Evolutionary conservation across 2,113 vertebrate species (phyloP).

Genomic region (Hemibagrus wyckioides): DNA sequence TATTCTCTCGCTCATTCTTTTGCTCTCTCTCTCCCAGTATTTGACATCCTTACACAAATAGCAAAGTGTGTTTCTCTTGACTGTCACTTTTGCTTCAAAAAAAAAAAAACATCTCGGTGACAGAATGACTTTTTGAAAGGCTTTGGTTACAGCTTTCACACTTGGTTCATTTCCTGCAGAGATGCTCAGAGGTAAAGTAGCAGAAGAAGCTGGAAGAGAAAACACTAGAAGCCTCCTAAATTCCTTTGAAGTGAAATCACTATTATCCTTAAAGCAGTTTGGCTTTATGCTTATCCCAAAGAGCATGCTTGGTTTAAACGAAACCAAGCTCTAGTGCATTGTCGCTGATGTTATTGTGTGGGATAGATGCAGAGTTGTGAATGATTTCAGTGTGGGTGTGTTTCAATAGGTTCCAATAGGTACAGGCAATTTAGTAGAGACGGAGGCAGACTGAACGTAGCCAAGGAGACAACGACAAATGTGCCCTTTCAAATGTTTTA

Average conservation of each 20-base stretch:
- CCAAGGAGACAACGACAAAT: not conserved
- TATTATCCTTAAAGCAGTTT: constrained; percentile 35
- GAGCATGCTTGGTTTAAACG: constrained; percentile 16
- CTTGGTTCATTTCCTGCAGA: constrained; percentile 39
- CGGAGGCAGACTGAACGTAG: not conserved
- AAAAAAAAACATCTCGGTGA: constrained; percentile 21
- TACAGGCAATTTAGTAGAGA: not conserved
- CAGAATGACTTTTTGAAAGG: constrained; percentile 17
- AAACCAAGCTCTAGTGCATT: not conserved
- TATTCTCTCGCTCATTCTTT: not conserved
- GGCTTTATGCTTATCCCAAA: not conserved
- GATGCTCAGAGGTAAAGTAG: constrained; percentile 35
- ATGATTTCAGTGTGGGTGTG: not conserved
- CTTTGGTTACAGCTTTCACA: constrained; percentile 26
- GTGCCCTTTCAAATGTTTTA: not conserved
- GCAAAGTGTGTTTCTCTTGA: not conserved
- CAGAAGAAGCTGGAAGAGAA: constrained; percentile 17
- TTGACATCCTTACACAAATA: constrained; percentile 8
- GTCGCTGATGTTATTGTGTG: not conserved
- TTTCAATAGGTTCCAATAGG: not conserved
- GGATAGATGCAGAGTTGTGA: not conserved
- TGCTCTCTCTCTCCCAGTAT: not conserved
- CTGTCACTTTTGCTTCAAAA: constrained; percentile 3
- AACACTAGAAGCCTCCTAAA: constrained; percentile 16
- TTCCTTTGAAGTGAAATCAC: not conserved